Evolutionary conservation across 1,140 invertebrate species (phyloP), one percentile per base, ranked within the genome.

Genomic region (Pteromalus puparum): DNA sequence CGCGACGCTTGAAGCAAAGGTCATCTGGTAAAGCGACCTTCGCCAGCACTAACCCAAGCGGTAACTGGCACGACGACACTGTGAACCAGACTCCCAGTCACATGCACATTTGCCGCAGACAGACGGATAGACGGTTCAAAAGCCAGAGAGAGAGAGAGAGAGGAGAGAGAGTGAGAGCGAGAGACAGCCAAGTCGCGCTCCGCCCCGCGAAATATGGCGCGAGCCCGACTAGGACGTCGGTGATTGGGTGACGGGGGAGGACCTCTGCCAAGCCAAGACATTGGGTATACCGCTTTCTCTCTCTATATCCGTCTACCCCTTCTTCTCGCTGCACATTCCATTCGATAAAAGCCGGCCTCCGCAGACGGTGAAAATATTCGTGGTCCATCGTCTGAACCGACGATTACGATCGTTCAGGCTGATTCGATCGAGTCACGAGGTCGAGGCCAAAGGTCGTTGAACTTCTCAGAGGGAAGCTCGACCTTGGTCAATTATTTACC

Each of bases 181-280:
- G n/a, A 75, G 74, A 79, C 81, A 87, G 61, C 81, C 82, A 61
- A 82, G 9, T 26, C 67, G 67, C 88, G 88, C 91, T 93, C 92
- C 92, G 92, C 92, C 92, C 91, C 91, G 90, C 91, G 89, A 91
- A 92, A 93, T 92, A 92, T 92, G 91, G 91, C 91, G 91, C 91
- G 91, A 92, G 89, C 90, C 89, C 90, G 88, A 88, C 90, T 88
- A 91, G 90, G 87, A 91, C 91, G 34, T 9, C 68, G 80, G 91
- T 92, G 92, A 93, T 93, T 93, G 92, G 92, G 89, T 93, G 91
- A 92, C 91, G 92, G 75, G 91, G 75, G 91, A 91, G 91, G 91
- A 92, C 90, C 91, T 89, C 82, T 48, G 87, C 24, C 89, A 87
- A 92, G 91, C 91, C 91, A 92, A 93, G 92, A 93, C 92, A 92